Conservation (phyloP, 2,888 invertebrate species). For the Amphimallon solstitiale region DNA sequence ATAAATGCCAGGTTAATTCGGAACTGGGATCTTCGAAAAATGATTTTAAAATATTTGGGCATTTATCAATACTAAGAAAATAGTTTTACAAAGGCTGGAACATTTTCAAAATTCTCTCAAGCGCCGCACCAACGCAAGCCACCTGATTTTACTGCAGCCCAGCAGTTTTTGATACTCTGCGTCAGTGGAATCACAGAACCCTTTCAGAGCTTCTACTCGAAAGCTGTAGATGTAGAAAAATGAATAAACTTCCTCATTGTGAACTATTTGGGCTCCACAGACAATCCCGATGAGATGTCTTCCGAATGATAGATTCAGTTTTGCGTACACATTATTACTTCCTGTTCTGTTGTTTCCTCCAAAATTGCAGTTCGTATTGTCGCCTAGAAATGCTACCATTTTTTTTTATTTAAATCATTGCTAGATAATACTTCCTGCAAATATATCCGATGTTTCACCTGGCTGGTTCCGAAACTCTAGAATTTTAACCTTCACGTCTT, state of each 20-base stretch:
- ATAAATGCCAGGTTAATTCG: slow-evolving; percentile 26
- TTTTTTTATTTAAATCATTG: slow-evolving; percentile 51
- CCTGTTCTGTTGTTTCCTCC: slow-evolving; percentile 47
- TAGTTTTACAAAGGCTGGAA: not conserved
- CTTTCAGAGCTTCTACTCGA: slow-evolving; percentile 48
- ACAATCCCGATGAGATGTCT: slow-evolving; percentile 45
- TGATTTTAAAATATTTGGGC: slow-evolving; percentile 26
- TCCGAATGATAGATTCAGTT: slow-evolving; percentile 46
- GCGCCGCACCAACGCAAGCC: slow-evolving; percentile 24
- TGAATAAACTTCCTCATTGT: too few relatives aligned
- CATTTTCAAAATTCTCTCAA: slow-evolving; percentile 22
- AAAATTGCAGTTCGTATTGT: slow-evolving; percentile 50
- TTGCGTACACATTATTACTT: slow-evolving; percentile 49
- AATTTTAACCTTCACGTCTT: slow-evolving; percentile 46
- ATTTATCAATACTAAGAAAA: slow-evolving; percentile 29
- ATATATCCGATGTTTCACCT: slow-evolving; percentile 50
- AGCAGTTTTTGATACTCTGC: slow-evolving; percentile 38
- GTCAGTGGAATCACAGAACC: slow-evolving; percentile 50
- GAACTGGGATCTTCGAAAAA: slow-evolving; percentile 26
- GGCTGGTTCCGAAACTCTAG: slow-evolving; percentile 45
- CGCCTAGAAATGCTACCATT: slow-evolving; percentile 44
- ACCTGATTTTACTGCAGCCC: slow-evolving; percentile 34
- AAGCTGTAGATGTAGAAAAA: too few relatives aligned
- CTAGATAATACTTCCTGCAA: slow-evolving; percentile 50
- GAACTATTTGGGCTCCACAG: too few relatives aligned